These are phyloP conservation scores for Gobiocypris rarus DNA, from an alignment of 2,113 vertebrate genomes.

Conservation along the genomic window DNA sequence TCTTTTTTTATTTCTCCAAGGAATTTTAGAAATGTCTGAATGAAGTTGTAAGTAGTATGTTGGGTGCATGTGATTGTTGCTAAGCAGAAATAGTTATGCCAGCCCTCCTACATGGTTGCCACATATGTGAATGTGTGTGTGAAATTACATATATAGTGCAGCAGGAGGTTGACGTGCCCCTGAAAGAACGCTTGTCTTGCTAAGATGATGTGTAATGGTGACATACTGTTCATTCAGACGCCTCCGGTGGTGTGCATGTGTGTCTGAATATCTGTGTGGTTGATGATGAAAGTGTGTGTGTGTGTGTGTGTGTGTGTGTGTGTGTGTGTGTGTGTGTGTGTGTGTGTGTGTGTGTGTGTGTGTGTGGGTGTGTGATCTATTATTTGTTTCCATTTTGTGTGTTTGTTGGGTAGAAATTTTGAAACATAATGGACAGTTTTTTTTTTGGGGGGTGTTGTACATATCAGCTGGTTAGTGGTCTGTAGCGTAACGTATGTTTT, in stretches of 20 bases:
- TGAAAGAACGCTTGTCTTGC: background rate
- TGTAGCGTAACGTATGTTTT: background rate
- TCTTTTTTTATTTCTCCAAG: background rate
- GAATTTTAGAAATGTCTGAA: background rate
- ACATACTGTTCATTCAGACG: constrained; percentile 4
- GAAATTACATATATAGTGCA: background rate
- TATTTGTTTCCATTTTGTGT: constrained; percentile 12
- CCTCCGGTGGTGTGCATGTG: constrained; percentile 37
- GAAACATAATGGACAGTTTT: no score
- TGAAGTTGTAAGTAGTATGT: background rate
- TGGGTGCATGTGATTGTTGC: background rate
- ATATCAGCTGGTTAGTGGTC: background rate
- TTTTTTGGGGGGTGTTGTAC: background rate
- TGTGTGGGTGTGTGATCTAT: background rate
- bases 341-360: background rate
- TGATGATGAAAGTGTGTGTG: background rate
- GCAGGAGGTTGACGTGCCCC: constrained; percentile 5
- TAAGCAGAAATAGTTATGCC: background rate
- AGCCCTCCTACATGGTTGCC: constrained; percentile 38
- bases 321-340: no score
- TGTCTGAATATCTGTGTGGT: background rate
- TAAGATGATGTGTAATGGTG: constrained; percentile 11
- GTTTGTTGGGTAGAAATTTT: background rate
- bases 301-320: no score
- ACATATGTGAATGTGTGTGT: constrained; percentile 30